These are phyloP conservation scores for Caloenas nicobarica DNA, from an alignment of 2,113 vertebrate genomes.

Conservation along the genomic window DNA sequence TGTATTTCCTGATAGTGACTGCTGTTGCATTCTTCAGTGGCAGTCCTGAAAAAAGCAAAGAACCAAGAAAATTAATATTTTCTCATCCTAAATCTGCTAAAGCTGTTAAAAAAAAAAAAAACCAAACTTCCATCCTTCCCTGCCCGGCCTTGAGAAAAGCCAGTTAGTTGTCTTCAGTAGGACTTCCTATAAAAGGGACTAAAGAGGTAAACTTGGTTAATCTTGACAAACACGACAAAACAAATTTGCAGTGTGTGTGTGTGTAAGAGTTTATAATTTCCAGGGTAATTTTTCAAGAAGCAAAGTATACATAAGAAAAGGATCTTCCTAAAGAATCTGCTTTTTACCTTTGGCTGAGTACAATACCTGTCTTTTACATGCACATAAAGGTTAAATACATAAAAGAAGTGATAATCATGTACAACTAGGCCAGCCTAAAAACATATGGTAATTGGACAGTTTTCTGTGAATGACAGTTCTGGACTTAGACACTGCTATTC, in stretches of 20 bases:
- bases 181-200: neutral
- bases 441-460: rapidly evolving
- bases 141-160: neutral
- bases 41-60: neutral
- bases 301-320: neutral
- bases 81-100: neutral
- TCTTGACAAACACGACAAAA: neutral
- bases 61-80: neutral
- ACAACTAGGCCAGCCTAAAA: neutral
- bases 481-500: neutral
- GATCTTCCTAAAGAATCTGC: neutral
- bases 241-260: neutral
- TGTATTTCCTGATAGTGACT: neutral
- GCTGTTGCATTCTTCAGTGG: neutral
- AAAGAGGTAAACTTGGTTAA: neutral
- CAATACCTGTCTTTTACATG: neutral
- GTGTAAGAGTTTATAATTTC: neutral
- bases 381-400: neutral
- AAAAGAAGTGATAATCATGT: neutral
- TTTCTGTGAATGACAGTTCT: neutral
- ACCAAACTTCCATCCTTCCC: too few species aligned
- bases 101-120: neutral
- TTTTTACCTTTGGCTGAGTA: neutral
- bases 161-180: neutral
- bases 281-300: neutral